Base-by-base conservation (phyloP, 2,888 invertebrate species). In the Trissolcus japonicus region DNA sequence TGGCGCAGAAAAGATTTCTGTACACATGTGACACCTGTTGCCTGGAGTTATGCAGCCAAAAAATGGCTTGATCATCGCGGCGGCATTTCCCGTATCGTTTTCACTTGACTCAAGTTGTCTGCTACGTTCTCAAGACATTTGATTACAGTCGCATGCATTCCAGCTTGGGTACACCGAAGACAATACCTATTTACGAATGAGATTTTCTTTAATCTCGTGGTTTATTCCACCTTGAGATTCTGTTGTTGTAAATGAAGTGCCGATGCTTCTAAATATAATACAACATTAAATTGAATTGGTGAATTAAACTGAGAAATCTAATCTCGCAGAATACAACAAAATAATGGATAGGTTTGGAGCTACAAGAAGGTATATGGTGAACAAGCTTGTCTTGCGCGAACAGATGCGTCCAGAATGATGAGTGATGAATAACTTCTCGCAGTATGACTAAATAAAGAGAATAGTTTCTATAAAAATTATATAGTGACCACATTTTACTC, bases 361-460 rank as follows among this genome's bases (percentile, higher is more conserved):
- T 25, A 46, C 21, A 35, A 68, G 67, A 66, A 72, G 66, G 50
- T 66, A 40, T 66, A 40, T 67, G 48, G 75, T 59, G 43, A 53
- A 61, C 71, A 29, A 25, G 60, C 68, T 66, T 66, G 72, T 55
- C 71, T 66, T 48, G 63, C 21, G n/a, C 50, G 68, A 63, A 56
- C 54, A 56, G 63, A 29, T 59, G 50, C 67, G 74, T 72, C 65
- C 21, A 75, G 62, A 72, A 79, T 76, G 66, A 67, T 66, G 78
- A 66, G 81, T 85, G 83, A 86, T 84, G 82, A 82, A 84, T 84
- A 82, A 80, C 79, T 68, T 76, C 80, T 80, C 80, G 79, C 79
- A 82, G 78, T 75, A 73, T 80, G 83, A n/a, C n/a, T n/a, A n/a
- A n/a, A n/a, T n/a, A n/a, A n/a, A n/a, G n/a, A n/a, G n/a, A n/a